A percentile compares a stretch with the other conserved stretches of the same genome.
Conservation (phyloP, 1,140 invertebrate genomes). For the Ctenoplectra terminalis region DNA sequence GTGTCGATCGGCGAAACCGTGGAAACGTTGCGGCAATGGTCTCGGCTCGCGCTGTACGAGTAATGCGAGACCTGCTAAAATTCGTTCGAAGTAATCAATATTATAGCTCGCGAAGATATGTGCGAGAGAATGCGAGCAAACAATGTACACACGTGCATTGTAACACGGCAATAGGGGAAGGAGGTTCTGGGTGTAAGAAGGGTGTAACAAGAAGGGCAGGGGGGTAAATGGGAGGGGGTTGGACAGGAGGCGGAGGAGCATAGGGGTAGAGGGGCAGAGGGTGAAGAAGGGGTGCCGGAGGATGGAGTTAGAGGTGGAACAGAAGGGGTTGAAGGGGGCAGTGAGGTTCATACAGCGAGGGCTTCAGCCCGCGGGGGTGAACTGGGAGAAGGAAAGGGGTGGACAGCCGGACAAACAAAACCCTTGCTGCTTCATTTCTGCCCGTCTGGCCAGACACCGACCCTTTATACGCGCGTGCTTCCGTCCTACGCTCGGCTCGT, state of each 20-base stretch:
- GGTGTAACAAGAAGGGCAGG: conserved; percentile 22
- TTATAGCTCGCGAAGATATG: conserved; percentile 77
- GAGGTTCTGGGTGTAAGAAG: conserved; percentile 47
- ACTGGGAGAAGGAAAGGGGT: conserved; percentile 75
- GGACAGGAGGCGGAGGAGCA: conserved; percentile 7
- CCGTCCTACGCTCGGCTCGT: conserved; percentile 65
- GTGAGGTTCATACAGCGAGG: conserved; percentile 62
- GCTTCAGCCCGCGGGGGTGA: conserved; percentile 53
- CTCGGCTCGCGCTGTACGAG: conserved; percentile 36
- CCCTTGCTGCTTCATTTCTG: conserved; percentile 83
- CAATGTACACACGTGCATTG: conserved; percentile 76
- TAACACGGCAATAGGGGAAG: conserved; percentile 66
- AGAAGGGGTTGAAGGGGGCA: conserved; percentile 60
- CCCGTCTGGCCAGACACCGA: conserved; percentile 81
- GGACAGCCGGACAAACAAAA: conserved; percentile 83
- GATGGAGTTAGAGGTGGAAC: conserved; percentile 58
- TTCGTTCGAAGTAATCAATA: conserved; percentile 81
- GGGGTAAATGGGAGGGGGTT: conserved; percentile 4
- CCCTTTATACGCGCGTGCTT: conserved; percentile 75
- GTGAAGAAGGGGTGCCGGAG: conserved; percentile 30
- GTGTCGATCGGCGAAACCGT: background rate
- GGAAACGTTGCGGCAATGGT: conserved; percentile 21
- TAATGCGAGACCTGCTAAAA: conserved; percentile 61
- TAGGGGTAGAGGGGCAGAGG: background rate
- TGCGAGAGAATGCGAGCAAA: conserved; percentile 77